A percentile compares a stretch with the other conserved stretches of the same genome.
These are phyloP conservation scores for Parazoanthus atlanticus DNA, from an alignment of 92 coral and sea anemone species.

Conservation along the genomic window DNA sequence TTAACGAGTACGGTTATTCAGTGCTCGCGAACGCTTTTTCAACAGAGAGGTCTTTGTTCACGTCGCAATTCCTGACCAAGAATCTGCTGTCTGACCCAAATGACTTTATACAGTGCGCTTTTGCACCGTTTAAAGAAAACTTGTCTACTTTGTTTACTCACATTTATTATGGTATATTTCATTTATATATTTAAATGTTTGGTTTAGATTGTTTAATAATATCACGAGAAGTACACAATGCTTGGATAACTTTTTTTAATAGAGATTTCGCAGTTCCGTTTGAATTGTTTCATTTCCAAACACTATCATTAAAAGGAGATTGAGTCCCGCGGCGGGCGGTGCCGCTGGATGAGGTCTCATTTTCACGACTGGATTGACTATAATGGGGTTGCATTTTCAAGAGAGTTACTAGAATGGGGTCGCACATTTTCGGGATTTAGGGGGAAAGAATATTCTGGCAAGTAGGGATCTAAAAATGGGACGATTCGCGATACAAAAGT, in stretches of 20 bases:
- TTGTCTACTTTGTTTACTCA: neutral
- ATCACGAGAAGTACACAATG: neutral
- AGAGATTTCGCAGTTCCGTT: neutral
- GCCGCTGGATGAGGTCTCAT: no score
- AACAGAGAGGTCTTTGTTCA: neutral
- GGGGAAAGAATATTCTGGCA: no score
- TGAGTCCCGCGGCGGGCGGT: neutral
- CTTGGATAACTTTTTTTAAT: neutral
- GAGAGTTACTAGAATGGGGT: no score
- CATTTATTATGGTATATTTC: no score
- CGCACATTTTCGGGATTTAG: no score
- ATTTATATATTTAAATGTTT: no score
- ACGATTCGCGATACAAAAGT: no score
- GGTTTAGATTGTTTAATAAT: no score
- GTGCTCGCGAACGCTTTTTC: neutral
- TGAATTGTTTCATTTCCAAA: neutral
- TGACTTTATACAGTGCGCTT: neutral
- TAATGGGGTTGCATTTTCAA: no score
- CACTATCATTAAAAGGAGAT: neutral
- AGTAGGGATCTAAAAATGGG: no score
- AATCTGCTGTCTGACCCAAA: slow-evolving; percentile 4
- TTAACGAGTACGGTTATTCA: neutral
- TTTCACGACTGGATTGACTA: no score
- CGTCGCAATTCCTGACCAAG: neutral
- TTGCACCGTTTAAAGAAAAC: no score